A percentile compares a stretch with the other conserved stretches of the same genome.
phyloP scores from a whole-genome alignment of 2,888 invertebrate genomes.

The Zygogramma bicolorata region DNA sequence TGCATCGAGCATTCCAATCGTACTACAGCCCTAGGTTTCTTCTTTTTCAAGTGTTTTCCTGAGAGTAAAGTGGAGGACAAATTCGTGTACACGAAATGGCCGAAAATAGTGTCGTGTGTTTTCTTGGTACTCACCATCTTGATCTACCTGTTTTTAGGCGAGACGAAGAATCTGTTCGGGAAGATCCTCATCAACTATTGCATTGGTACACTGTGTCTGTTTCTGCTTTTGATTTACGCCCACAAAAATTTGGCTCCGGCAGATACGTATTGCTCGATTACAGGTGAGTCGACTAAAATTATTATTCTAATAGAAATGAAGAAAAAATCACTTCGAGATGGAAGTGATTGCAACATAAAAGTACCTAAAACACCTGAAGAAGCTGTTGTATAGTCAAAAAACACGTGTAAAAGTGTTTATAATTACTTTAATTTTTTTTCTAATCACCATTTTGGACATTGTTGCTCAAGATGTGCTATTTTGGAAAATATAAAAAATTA shows the following conservation, averaged over 20 bases:
- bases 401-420: too few relatives aligned
- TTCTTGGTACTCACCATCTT: constrained; percentile 49
- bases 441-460: too few relatives aligned
- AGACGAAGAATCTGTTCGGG: constrained; percentile 53
- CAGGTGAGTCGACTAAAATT: constrained; percentile 37
- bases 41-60: constrained; percentile 36
- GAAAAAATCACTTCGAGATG: too few relatives aligned
- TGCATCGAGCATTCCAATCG: constrained; percentile 51
- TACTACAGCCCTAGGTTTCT: constrained; percentile 29
- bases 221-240: constrained; percentile 45
- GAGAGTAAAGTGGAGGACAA: constrained; percentile 34
- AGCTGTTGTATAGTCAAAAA: too few relatives aligned
- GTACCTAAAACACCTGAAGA: too few relatives aligned
- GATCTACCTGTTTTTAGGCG: constrained; percentile 51
- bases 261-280: constrained; percentile 41
- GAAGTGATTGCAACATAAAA: too few relatives aligned
- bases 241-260: constrained; percentile 26
- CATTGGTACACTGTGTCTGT: constrained; percentile 43
- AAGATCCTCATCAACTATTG: constrained; percentile 57
- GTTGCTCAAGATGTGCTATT: too few relatives aligned
- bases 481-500: too few relatives aligned
- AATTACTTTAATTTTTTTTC: too few relatives aligned
- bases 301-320: too few relatives aligned
- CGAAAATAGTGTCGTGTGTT: constrained; percentile 53
- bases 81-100: constrained; percentile 47